phyloP scores from a whole-genome alignment of 2,888 invertebrate species.

The Polydesmus complanatus region DNA sequence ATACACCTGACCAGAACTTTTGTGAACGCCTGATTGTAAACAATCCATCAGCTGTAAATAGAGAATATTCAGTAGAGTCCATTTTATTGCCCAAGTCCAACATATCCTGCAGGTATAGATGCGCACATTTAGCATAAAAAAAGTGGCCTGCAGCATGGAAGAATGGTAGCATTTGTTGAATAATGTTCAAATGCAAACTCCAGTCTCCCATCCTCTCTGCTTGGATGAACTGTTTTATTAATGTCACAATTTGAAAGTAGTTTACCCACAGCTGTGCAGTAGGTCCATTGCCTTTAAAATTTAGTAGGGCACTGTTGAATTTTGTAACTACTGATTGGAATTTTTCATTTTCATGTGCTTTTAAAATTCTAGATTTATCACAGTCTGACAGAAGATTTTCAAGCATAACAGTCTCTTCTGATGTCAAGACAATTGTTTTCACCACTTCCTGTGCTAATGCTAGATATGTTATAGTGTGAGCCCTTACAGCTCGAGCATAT shows the following conservation, averaged over 20 bases:
- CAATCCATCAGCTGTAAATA: not conserved
- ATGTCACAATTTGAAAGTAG: too few species aligned
- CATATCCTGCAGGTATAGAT: conserved; percentile 14
- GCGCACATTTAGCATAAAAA: conserved; percentile 13
- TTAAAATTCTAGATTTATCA: not conserved
- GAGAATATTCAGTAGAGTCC: not conserved
- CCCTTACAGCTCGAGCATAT: conserved; percentile 9
- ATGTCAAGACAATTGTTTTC: not conserved
- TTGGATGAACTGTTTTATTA: too few species aligned
- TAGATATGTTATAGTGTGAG: not conserved
- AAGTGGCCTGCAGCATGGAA: conserved; percentile 3
- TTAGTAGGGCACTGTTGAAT: too few species aligned
- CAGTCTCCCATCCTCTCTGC: not conserved
- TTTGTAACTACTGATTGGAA: too few species aligned
- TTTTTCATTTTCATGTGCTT: not conserved
- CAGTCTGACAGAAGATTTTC: not conserved
- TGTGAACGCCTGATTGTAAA: conserved; percentile 3
- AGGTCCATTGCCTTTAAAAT: too few species aligned
- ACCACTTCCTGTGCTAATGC: not conserved
- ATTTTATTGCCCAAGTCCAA: conserved; percentile 5
- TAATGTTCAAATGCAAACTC: conserved; percentile 9
- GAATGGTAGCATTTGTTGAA: conserved; percentile 19
- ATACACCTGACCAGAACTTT: conserved; percentile 11
- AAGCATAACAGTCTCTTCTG: not conserved
- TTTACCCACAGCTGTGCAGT: too few species aligned